These are phyloP conservation scores for Drosophila phalerata DNA, from an alignment of 2,888 invertebrate genomes.

Conservation along the genomic window DNA sequence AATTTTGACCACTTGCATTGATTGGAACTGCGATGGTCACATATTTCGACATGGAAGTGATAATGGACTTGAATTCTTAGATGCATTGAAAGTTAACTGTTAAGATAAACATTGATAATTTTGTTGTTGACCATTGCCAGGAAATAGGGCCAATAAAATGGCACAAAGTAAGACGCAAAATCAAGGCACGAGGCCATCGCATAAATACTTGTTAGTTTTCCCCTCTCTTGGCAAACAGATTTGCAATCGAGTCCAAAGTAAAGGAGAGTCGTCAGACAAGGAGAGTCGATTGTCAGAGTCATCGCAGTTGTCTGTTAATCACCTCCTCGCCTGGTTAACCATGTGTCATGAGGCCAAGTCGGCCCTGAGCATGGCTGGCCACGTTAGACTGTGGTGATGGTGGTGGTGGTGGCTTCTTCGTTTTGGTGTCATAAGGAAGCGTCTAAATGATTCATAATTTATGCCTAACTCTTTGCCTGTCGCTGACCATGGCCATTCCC, in stretches of 20 bases:
- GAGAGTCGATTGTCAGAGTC: constrained; percentile 15
- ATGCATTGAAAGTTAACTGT: constrained; percentile 8
- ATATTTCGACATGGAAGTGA: background rate
- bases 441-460: constrained; percentile 83
- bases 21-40: constrained; percentile 21
- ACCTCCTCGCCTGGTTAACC: constrained; percentile 50
- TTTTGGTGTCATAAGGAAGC: constrained; percentile 82
- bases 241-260: constrained; percentile 20
- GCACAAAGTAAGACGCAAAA: constrained; percentile 37
- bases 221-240: constrained; percentile 4
- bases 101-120: constrained; percentile 30
- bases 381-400: constrained; percentile 21
- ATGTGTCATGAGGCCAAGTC: constrained; percentile 48
- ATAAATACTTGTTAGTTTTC: constrained; percentile 81
- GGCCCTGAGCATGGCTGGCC: constrained; percentile 14
- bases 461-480: constrained; percentile 63
- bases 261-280: background rate
- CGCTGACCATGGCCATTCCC: constrained; percentile 39
- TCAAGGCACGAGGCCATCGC: constrained; percentile 55
- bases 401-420: constrained; percentile 59
- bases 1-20: constrained; percentile 6
- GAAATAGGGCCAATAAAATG: constrained; percentile 58
- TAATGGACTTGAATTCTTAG: background rate
- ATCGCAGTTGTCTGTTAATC: constrained; percentile 46
- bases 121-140: constrained; percentile 46